phyloP scores from a whole-genome alignment of 2,113 vertebrate species.

The Microcebus griseorufus region DNA sequence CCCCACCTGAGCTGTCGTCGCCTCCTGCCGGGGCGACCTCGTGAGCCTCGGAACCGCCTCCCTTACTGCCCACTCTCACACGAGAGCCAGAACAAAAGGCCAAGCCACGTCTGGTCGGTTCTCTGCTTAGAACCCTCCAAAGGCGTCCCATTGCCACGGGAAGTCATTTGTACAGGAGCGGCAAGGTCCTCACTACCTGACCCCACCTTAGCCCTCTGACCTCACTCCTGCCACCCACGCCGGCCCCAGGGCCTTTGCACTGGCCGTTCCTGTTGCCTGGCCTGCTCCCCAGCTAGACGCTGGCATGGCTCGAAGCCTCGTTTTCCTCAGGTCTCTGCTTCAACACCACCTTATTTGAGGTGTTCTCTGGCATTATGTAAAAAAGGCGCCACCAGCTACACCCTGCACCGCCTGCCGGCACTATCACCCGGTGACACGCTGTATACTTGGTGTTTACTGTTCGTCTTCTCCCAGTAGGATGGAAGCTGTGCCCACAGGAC shows the following conservation, averaged over 20 bases:
- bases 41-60: not conserved
- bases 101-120: not conserved
- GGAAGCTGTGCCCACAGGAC: not conserved
- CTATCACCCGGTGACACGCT: not conserved
- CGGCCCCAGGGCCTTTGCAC: not conserved
- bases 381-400: rapidly evolving
- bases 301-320: not conserved
- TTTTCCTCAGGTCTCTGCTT: not conserved
- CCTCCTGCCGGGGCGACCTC: not conserved
- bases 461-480: not conserved
- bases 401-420: not conserved
- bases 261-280: not conserved
- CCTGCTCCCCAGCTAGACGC: not conserved
- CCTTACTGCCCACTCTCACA: not conserved
- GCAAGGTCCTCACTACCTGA: not conserved
- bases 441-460: not conserved
- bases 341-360: not conserved
- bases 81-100: not conserved
- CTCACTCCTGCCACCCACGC: not conserved
- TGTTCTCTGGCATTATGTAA: not conserved
- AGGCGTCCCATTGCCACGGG: not conserved
- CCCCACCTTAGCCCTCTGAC: not conserved
- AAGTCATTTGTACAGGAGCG: not conserved
- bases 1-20: not conserved
- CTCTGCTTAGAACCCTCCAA: not conserved